phyloP scores from a whole-genome alignment of 2,113 vertebrate species.

The Typhlomys cinereus region DNA sequence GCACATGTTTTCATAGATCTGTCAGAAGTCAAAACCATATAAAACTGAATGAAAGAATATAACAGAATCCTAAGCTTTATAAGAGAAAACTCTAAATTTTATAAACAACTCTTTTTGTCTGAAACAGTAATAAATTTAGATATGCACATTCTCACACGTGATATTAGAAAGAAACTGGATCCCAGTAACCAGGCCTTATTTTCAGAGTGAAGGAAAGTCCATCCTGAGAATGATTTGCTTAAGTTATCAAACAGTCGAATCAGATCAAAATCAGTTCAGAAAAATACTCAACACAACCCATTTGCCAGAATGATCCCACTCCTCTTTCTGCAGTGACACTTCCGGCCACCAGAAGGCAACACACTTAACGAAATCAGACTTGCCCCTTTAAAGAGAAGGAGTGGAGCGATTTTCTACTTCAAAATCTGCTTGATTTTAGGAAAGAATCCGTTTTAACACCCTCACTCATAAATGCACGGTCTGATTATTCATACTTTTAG shows the following conservation, averaged over 20 bases:
- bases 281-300: not conserved
- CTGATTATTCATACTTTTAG: not conserved
- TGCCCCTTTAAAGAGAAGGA: not conserved
- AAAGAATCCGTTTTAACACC: not conserved
- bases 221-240: not conserved
- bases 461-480: not conserved
- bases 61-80: not conserved
- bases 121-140: not conserved
- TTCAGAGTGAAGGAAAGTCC: not conserved
- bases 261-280: not conserved
- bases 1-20: not conserved
- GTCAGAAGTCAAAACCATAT: not conserved
- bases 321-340: not conserved
- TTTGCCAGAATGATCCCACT: not conserved
- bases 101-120: not conserved
- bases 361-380: not conserved
- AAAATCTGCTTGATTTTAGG: not conserved
- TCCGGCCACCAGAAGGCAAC: conserved; percentile 30
- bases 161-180: not conserved
- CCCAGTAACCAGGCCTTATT: not conserved
- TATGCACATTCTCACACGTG: not conserved
- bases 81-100: not conserved
- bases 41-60: not conserved
- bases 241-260: not conserved
- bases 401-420: not conserved